phyloP scores from a whole-genome alignment of 2,113 vertebrate species.

The Coptodon rendalli region DNA sequence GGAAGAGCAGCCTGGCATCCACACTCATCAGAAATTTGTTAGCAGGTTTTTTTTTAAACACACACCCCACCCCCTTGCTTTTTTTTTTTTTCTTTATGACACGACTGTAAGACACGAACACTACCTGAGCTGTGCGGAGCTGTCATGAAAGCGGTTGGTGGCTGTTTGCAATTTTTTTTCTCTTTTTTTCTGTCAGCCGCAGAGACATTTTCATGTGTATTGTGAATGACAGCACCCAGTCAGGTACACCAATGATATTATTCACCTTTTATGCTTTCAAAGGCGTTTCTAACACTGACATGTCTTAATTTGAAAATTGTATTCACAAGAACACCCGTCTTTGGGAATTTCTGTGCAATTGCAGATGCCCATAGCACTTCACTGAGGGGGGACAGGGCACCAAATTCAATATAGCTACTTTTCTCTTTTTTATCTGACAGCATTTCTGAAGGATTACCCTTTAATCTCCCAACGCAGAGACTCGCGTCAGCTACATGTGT shows the following conservation, averaged over 20 bases:
- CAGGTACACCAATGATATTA: background rate
- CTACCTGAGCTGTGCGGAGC: slow-evolving; percentile 24
- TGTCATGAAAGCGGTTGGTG: slow-evolving; percentile 28
- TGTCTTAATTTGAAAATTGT: background rate
- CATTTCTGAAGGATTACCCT: slow-evolving; percentile 43
- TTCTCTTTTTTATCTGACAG: slow-evolving; percentile 11
- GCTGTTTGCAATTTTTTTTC: background rate
- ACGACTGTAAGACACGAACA: background rate
- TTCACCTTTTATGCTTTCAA: background rate
- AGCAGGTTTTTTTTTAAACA: background rate
- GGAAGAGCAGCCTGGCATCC: slow-evolving; percentile 25
- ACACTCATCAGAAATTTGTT: slow-evolving; percentile 18
- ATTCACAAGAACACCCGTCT: background rate
- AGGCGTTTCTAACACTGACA: background rate
- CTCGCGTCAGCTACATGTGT: slow-evolving; percentile 18
- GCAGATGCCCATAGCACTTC: background rate
- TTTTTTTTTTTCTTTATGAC: background rate
- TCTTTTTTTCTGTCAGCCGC: background rate
- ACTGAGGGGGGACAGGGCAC: background rate
- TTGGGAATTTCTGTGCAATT: background rate
- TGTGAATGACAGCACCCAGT: slow-evolving; percentile 8
- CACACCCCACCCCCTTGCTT: background rate
- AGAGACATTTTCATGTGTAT: background rate
- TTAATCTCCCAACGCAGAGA: slow-evolving; percentile 28
- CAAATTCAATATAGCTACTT: slow-evolving; percentile 29